phyloP scores from a whole-genome alignment of 2,113 vertebrate species.

The Phalacrocorax carbo region DNA sequence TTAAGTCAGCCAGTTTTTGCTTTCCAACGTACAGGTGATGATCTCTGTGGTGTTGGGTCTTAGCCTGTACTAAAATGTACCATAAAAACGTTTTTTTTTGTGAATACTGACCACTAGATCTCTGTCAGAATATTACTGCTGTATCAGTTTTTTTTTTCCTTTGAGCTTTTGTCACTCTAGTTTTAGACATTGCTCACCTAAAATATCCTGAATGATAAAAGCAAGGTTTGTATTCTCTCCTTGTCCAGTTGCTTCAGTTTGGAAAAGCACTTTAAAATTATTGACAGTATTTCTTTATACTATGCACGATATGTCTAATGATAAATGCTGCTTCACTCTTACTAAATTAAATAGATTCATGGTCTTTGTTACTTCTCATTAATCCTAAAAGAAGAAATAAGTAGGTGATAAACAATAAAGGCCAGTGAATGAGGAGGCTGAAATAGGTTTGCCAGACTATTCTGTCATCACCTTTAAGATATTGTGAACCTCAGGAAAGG shows the following conservation, averaged over 20 bases:
- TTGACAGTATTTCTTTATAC: neutral
- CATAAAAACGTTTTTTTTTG: neutral
- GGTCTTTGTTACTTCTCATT: neutral
- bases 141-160: neutral
- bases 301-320: neutral
- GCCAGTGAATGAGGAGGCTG: neutral
- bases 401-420: neutral
- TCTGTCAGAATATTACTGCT: neutral
- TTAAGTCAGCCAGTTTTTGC: neutral
- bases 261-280: neutral
- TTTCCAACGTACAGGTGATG: neutral
- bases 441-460: neutral
- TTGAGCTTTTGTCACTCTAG: neutral
- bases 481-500: neutral
- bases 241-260: neutral
- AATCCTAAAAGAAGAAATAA: neutral
- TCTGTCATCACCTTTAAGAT: neutral
- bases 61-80: neutral
- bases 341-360: conserved; percentile 7
- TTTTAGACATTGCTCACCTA: neutral
- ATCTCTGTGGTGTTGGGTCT: neutral
- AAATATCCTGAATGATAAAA: neutral
- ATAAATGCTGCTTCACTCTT: conserved; percentile 3
- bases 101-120: neutral
- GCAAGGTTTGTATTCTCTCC: neutral